Conservation (phyloP, 2,888 invertebrate genomes). For the Leucoptera coffeella region DNA sequence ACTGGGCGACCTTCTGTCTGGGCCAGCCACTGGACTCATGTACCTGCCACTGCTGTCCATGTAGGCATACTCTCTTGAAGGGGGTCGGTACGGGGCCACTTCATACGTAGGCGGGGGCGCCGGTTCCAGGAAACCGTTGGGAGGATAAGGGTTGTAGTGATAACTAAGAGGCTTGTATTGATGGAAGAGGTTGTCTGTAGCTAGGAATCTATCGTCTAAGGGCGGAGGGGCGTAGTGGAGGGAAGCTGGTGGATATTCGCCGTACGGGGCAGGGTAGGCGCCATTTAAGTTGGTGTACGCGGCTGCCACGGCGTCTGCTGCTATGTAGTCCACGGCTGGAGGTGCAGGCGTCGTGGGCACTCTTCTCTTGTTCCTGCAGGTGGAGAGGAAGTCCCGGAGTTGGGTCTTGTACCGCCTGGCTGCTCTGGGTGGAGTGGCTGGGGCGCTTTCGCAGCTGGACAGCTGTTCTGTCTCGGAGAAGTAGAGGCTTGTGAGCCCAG, state of each 20-base stretch:
- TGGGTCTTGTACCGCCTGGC: constrained; percentile 91
- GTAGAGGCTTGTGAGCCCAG: constrained; percentile 85
- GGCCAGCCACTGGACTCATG: constrained; percentile 55
- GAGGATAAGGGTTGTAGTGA: constrained; percentile 66
- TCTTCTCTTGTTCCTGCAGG: constrained; percentile 80
- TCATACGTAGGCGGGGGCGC: constrained; percentile 56
- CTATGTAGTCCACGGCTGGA: constrained; percentile 64
- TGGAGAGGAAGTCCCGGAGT: constrained; percentile 85
- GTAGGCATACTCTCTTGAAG: constrained; percentile 52
- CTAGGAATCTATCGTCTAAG: constrained; percentile 64
- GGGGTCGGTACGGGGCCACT: constrained; percentile 56
- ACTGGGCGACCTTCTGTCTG: constrained; percentile 59
- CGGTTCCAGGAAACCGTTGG: constrained; percentile 80
- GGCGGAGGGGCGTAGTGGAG: constrained; percentile 64
- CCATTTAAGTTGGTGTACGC: constrained; percentile 77
- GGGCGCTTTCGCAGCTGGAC: constrained; percentile 54
- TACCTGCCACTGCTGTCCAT: constrained; percentile 52
- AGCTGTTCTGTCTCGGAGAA: constrained; percentile 83
- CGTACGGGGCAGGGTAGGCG: constrained; percentile 75
- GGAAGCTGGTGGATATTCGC: constrained; percentile 60
- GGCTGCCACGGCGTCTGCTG: constrained; percentile 64
- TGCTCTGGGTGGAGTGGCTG: constrained; percentile 69
- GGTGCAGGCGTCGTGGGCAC: constrained; percentile 50
- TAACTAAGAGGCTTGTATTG: constrained; percentile 87
- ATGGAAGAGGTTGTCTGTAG: constrained; percentile 82